Conservation (phyloP, 2,797 vertebrate genomes). For the Craterocephalus amniculus region DNA sequence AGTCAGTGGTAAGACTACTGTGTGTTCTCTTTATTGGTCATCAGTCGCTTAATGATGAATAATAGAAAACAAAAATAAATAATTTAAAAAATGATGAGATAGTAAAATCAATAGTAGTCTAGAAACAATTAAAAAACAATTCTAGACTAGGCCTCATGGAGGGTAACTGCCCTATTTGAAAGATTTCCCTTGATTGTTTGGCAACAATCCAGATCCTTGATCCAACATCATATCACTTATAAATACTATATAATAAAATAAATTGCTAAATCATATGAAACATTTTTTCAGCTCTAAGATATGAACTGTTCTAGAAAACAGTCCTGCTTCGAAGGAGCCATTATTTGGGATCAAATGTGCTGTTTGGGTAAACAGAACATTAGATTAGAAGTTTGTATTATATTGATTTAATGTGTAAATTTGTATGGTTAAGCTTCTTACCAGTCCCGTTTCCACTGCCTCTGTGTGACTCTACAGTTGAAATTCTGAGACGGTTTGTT, state of each 20-base stretch:
- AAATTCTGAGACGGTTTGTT: conserved; percentile 2
- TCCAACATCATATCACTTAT: too few relatives aligned
- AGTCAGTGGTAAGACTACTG: not conserved
- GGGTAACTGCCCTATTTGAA: too few relatives aligned
- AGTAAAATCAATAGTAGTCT: not conserved
- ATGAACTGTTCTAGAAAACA: too few relatives aligned
- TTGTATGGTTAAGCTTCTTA: conserved; percentile 44
- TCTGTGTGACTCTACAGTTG: conserved; percentile 29
- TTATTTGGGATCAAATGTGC: not conserved
- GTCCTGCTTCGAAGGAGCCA: not conserved
- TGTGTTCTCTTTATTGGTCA: conserved; percentile 7
- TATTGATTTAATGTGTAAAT: not conserved
- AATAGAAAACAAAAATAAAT: not conserved
- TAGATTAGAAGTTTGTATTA: not conserved
- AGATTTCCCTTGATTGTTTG: too few relatives aligned
- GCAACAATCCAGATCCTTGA: too few relatives aligned
- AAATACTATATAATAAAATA: too few relatives aligned
- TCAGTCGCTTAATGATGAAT: not conserved
- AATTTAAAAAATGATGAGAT: not conserved
- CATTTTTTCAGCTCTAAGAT: too few relatives aligned
- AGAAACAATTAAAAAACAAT: not conserved
- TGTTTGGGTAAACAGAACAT: conserved; percentile 1
- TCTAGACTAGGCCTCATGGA: too few relatives aligned
- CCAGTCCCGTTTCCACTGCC: conserved; percentile 32
- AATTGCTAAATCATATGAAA: too few relatives aligned